These are phyloP conservation scores for Leptinotarsa peninsularis DNA, from an alignment of 2,888 invertebrate species.

Conservation along the genomic window DNA sequence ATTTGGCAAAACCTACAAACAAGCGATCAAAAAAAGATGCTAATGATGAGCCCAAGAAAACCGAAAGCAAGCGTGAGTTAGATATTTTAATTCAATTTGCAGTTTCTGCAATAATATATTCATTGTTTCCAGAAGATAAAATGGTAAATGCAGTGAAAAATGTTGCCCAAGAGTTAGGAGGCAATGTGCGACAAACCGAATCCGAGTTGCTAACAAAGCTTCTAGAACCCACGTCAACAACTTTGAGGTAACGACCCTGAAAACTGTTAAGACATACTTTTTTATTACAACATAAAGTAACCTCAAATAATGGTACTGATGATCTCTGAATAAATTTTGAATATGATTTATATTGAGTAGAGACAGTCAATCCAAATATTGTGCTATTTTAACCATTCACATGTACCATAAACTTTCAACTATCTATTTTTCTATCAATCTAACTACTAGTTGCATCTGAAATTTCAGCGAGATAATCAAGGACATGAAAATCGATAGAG, in stretches of 20 bases:
- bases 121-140: slow-evolving; percentile 56
- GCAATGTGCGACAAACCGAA: slow-evolving; percentile 77
- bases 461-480: slow-evolving; percentile 76
- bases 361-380: too few species aligned
- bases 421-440: slow-evolving; percentile 1
- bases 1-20: slow-evolving; percentile 58
- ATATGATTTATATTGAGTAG: too few species aligned
- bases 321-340: too few species aligned
- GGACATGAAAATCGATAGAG: slow-evolving; percentile 82
- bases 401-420: not conserved
- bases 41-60: slow-evolving; percentile 44
- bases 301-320: too few species aligned
- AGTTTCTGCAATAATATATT: too few species aligned
- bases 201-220: slow-evolving; percentile 79
- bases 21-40: slow-evolving; percentile 48
- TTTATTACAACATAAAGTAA: too few species aligned
- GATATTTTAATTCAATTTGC: not conserved
- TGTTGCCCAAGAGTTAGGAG: slow-evolving; percentile 78
- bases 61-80: slow-evolving; percentile 50
- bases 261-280: not conserved
- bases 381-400: too few species aligned
- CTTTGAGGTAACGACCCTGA: slow-evolving; percentile 20
- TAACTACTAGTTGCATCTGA: not conserved
- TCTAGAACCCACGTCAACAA: slow-evolving; percentile 47
- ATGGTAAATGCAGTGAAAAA: slow-evolving; percentile 75